A percentile compares a stretch with the other conserved stretches of the same genome.
Conservation (phyloP, 2,797 vertebrate species). For the Megalops cyprinoides region DNA sequence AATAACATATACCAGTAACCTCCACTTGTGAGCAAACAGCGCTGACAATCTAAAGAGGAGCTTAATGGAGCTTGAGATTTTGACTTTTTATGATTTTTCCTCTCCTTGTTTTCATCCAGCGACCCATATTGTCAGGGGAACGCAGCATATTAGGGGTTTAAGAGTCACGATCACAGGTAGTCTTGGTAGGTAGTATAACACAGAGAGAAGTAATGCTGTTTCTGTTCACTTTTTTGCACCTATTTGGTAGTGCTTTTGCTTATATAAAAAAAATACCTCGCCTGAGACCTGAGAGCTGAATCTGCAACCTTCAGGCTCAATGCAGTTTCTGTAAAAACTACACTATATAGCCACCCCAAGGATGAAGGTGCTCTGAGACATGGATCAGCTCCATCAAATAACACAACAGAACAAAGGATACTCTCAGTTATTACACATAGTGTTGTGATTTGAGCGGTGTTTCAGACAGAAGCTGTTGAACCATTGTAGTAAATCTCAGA, state of each 20-base stretch:
- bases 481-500: not conserved
- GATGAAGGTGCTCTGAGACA: too few species aligned
- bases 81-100: not conserved
- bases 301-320: not conserved
- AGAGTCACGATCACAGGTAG: not conserved
- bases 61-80: not conserved
- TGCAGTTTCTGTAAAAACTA: not conserved
- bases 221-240: not conserved
- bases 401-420: slow-evolving; percentile 35
- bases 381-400: slow-evolving; percentile 16
- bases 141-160: not conserved
- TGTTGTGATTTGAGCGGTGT: not conserved
- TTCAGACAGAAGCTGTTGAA: not conserved
- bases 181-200: not conserved
- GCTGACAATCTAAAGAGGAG: not conserved
- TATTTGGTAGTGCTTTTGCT: not conserved
- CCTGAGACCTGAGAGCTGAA: not conserved
- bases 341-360: too few species aligned
- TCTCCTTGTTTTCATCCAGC: not conserved
- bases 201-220: not conserved
- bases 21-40: not conserved
- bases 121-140: not conserved
- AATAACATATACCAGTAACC: not conserved
- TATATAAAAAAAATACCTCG: not conserved
- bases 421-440: not conserved